These are phyloP conservation scores for Pristionchus japonicus DNA, from an alignment of 2,888 invertebrate species.

Conservation along the genomic window DNA sequence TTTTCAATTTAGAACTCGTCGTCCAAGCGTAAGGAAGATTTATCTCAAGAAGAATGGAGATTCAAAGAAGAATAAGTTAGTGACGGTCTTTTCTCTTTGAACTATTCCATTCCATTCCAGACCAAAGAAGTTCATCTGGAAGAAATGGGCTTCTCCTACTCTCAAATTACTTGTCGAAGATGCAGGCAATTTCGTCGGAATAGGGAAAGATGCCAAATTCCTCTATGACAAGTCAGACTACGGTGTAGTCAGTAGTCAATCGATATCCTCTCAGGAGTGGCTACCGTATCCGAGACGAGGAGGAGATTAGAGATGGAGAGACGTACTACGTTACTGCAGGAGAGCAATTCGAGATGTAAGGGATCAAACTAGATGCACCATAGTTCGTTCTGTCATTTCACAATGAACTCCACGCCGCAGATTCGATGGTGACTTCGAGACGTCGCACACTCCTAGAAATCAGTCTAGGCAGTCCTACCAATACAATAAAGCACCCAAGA, in stretches of 20 bases:
- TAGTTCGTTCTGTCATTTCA: not conserved
- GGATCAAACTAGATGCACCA: not conserved
- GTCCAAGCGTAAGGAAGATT: conserved; percentile 60
- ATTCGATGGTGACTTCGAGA: conserved; percentile 20
- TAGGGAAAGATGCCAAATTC: conserved; percentile 48
- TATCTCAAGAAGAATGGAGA: conserved; percentile 63
- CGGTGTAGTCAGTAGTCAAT: not conserved
- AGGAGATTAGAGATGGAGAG: conserved; percentile 59
- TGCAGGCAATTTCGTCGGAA: conserved; percentile 60
- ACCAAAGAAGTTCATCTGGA: conserved; percentile 59
- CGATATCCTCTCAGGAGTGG: conserved; percentile 54
- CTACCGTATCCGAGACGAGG: conserved; percentile 58
- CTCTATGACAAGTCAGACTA: conserved; percentile 39
- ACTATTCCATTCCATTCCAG: not conserved
- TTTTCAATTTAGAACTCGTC: conserved; percentile 49
- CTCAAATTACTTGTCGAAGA: conserved; percentile 61
- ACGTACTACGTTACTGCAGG: conserved; percentile 62
- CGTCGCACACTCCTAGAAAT: not conserved
- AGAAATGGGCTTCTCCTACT: conserved; percentile 61
- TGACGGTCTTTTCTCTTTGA: not conserved
- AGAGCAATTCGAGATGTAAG: conserved; percentile 56
- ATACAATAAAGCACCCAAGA: conserved; percentile 31
- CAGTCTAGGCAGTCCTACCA: conserved; percentile 19
- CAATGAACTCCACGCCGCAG: not conserved
- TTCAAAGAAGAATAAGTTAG: conserved; percentile 55